Conservation (phyloP, 2,888 invertebrate species). For the Scaptodrosophila latifasciaeformis region DNA sequence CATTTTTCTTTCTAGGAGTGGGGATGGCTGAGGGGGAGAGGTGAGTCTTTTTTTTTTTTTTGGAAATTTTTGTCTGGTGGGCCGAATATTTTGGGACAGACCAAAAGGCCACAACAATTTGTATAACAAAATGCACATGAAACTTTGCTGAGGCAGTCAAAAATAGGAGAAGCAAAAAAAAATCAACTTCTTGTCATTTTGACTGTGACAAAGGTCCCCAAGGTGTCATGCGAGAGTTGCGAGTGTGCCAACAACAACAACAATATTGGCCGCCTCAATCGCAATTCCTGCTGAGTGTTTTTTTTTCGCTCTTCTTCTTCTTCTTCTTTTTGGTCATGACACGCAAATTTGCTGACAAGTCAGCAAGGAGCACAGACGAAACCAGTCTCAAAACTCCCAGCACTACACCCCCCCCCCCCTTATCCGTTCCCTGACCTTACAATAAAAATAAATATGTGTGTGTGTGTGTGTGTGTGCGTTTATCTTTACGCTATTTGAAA, state of each 20-base stretch:
- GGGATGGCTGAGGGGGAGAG: too few relatives aligned
- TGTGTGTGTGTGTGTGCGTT: too few relatives aligned
- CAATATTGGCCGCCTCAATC: not conserved
- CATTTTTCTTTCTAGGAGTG: too few relatives aligned
- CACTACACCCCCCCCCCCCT: too few relatives aligned
- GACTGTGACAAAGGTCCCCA: slow-evolving; percentile 5
- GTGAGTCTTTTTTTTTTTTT: too few relatives aligned
- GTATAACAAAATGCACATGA: slow-evolving; percentile 2
- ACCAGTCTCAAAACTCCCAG: too few relatives aligned
- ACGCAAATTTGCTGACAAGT: slow-evolving; percentile 8
- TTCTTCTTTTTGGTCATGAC: slow-evolving; percentile 2
- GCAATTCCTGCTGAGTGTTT: not conserved
- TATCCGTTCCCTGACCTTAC: too few relatives aligned
- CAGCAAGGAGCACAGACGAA: too few relatives aligned
- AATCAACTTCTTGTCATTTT: slow-evolving; percentile 35
- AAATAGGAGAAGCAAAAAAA: too few relatives aligned
- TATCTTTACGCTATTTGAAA: slow-evolving; percentile 31
- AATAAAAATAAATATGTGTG: too few relatives aligned
- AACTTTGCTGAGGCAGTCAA: slow-evolving; percentile 34
- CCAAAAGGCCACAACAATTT: slow-evolving; percentile 5
- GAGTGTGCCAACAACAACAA: not conserved
- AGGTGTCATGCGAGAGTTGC: slow-evolving; percentile 16
- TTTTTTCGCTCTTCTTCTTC: not conserved
- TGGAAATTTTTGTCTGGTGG: too few relatives aligned
- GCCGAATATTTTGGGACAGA: too few relatives aligned